Conservation (phyloP, 2,113 vertebrate species). For the Narcine bancroftii region DNA sequence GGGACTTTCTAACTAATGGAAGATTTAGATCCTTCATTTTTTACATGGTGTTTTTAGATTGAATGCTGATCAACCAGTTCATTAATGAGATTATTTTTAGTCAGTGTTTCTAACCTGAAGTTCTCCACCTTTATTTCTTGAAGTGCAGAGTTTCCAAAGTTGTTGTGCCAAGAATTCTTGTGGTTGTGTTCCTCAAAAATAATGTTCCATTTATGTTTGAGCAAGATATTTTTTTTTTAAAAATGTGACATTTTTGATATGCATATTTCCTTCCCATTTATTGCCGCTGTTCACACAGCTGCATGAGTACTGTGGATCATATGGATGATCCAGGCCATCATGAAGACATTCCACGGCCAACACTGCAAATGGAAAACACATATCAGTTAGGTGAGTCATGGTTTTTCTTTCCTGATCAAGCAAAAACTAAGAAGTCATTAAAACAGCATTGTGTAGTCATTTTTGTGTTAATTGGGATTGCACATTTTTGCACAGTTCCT, state of each 20-base stretch:
- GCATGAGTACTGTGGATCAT: constrained; percentile 59
- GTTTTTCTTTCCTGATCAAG: background rate
- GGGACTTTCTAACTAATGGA: background rate
- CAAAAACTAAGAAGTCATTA: background rate
- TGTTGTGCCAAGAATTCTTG: background rate
- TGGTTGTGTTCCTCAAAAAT: background rate
- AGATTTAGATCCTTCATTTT: background rate
- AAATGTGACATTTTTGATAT: background rate
- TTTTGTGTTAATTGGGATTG: background rate
- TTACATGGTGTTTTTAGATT: background rate
- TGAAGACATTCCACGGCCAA: constrained; percentile 51
- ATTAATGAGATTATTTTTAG: background rate
- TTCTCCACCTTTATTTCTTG: background rate
- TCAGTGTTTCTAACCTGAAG: background rate
- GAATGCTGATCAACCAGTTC: background rate
- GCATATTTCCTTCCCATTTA: background rate
- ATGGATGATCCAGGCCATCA: constrained; percentile 60
- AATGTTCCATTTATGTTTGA: background rate
- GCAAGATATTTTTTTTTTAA: background rate
- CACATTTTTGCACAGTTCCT: background rate
- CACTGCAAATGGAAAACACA: constrained; percentile 64
- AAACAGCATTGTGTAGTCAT: background rate
- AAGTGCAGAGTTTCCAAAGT: background rate
- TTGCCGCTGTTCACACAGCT: constrained; percentile 50
- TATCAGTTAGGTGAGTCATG: constrained; percentile 64